A percentile compares a stretch with the other conserved stretches of the same genome.
Conservation (phyloP, 1,140 invertebrate genomes). For the Lerema accius region DNA sequence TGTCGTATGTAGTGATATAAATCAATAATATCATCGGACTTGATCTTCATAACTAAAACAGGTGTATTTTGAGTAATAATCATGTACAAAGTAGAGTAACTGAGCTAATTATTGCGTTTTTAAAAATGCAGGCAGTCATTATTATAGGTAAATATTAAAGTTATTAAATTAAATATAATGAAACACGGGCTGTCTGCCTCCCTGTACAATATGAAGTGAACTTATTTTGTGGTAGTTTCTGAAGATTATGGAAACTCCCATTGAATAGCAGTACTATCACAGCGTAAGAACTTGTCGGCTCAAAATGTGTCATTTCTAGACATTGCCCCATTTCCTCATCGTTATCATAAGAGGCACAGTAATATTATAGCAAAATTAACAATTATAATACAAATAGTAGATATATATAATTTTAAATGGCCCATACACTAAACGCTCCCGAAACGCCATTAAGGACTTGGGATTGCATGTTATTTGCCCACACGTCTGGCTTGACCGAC, state of each 20-base stretch:
- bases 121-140: constrained; percentile 36
- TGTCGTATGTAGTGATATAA: background rate
- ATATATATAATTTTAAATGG: too few relatives aligned
- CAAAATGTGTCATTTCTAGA: background rate
- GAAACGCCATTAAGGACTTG: too few relatives aligned
- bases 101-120: constrained; percentile 57
- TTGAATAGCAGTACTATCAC: constrained; percentile 18
- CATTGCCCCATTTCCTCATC: background rate
- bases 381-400: too few relatives aligned
- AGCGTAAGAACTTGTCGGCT: background rate
- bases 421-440: too few relatives aligned
- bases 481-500: background rate
- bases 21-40: constrained; percentile 38
- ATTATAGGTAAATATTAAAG: background rate
- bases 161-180: constrained; percentile 2
- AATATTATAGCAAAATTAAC: too few relatives aligned
- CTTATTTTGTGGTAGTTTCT: constrained; percentile 29
- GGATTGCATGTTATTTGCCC: too few relatives aligned
- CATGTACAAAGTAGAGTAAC: constrained; percentile 64
- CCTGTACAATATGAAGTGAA: constrained; percentile 30
- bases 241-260: constrained; percentile 9
- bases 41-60: constrained; percentile 42
- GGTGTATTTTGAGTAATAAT: constrained; percentile 42
- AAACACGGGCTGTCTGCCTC: constrained; percentile 29
- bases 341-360: too few relatives aligned